phyloP scores from a whole-genome alignment of 2,797 vertebrate genomes.

The Lerista edwardsae region DNA sequence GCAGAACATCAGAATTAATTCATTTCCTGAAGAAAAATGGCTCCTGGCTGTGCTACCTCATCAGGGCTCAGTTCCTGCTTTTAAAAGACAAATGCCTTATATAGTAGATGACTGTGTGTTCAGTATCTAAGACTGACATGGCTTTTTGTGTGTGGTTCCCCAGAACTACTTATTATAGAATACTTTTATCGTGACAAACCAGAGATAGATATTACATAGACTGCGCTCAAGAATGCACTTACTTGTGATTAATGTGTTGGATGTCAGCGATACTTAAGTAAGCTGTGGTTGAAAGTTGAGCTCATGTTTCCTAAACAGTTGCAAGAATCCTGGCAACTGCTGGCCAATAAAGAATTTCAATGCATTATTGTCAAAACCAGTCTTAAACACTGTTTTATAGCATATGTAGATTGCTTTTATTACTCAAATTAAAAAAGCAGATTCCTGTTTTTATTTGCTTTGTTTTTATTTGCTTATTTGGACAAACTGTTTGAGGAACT shows the following conservation, averaged over 20 bases:
- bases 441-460: background rate
- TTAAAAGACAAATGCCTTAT: background rate
- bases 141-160: constrained; percentile 6
- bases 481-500: background rate
- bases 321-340: constrained; percentile 20
- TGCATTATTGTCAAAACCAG: background rate
- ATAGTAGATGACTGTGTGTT: background rate
- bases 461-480: constrained; percentile 20
- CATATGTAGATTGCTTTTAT: background rate
- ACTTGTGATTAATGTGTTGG: constrained; percentile 3
- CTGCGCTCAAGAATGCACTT: constrained; percentile 10
- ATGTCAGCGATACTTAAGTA: constrained; percentile 5
- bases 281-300: constrained; percentile 12
- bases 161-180: background rate
- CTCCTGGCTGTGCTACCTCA: background rate
- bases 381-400: constrained; percentile 21
- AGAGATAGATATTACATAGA: background rate
- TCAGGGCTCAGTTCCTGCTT: constrained; percentile 32
- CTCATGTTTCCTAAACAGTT: constrained; percentile 3
- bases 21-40: background rate
- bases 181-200: constrained; percentile 25
- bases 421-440: background rate
- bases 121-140: constrained; percentile 22
- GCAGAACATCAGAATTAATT: constrained; percentile 29
- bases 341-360: background rate